A percentile compares a stretch with the other conserved stretches of the same genome.
Evolutionary conservation across 2,888 invertebrate species (phyloP).

Genomic region (Graphium colonna): DNA sequence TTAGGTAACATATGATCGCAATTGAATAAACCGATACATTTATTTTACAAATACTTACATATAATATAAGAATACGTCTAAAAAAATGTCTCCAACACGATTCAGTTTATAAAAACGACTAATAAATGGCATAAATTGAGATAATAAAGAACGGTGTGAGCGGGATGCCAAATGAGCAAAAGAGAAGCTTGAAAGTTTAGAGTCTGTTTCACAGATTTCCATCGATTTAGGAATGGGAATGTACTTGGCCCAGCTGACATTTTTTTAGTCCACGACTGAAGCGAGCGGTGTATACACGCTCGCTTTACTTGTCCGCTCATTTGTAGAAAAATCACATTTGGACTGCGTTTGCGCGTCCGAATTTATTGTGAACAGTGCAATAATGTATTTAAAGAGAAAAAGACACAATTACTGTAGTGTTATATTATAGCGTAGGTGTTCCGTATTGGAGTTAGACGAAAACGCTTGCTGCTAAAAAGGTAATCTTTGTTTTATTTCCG

Average conservation of each 20-base stretch:
- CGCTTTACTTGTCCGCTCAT: slow-evolving; percentile 42
- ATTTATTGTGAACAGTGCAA: slow-evolving; percentile 69
- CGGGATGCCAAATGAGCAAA: slow-evolving; percentile 44
- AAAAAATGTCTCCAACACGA: neutral
- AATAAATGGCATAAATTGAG: neutral
- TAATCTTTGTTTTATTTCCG: slow-evolving; percentile 49
- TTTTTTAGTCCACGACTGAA: slow-evolving; percentile 59
- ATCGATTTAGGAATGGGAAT: slow-evolving; percentile 77
- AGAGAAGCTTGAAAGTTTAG: slow-evolving; percentile 43
- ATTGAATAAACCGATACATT: slow-evolving; percentile 32
- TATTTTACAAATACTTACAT: slow-evolving; percentile 7
- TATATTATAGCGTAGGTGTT: slow-evolving; percentile 78
- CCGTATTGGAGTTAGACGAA: slow-evolving; percentile 60
- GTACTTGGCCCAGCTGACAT: slow-evolving; percentile 69
- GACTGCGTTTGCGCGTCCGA: slow-evolving; percentile 69
- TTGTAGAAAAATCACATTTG: slow-evolving; percentile 55
- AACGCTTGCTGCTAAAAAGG: slow-evolving; percentile 64
- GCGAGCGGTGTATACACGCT: slow-evolving; percentile 54
- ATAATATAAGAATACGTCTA: neutral
- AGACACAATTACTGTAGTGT: slow-evolving; percentile 75
- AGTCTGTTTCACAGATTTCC: slow-evolving; percentile 53
- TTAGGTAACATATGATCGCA: slow-evolving; percentile 69
- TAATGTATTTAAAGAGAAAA: slow-evolving; percentile 79
- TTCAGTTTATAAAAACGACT: neutral
- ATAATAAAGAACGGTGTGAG: slow-evolving; percentile 37